Base-by-base conservation (phyloP, 2,888 invertebrate genomes). In the Drosophila meridionalis region DNA sequence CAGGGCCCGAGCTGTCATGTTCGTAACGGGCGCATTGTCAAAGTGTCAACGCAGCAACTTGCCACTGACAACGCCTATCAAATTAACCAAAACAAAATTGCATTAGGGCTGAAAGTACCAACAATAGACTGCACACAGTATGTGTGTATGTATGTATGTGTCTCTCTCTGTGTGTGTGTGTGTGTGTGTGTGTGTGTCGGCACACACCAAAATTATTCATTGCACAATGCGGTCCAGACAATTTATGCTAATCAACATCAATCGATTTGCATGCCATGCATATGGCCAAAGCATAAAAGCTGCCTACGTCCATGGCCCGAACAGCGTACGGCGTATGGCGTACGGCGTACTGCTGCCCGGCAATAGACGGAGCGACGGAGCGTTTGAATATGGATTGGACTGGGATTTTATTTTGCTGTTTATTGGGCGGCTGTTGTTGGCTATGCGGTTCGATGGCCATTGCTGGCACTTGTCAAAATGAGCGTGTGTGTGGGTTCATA, bases 181-280 rank as follows among this genome's bases (percentile, higher is more conserved):
- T 53, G 55, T 56, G 63, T 28, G 30, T 28, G 50, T 58, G 80
- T 85, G 79, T 60, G 57, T 48, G 83, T 69, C 62, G 76, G 72
- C 73, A 67, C 69, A 83, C 32, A 59, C 72, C 83, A 73, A 88
- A 85, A 83, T 88, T 89, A 87, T 87, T 90, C 87, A 90, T 87
- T 90, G 89, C 90, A 79, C 87, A 78, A 73, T 90, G 91, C 79
- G 91, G 90, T 90, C 87, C 89, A 90, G 90, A 91, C 90, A 90
- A 91, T 90, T 91, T 90, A 91, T 91, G 91, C 89, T 90, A 90
- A 91, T 90, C 91, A 91, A 91, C 88, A 79, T 89, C 83, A 91
- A 91, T 90, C 90, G 90, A 89, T 89, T 86, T 85, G 81, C 77
- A 83, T 88, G 81, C 79, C 73, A 73, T 73, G 82, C 69, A 76